Conservation (phyloP, 2,113 vertebrate species). For the Ceyx cyanopectus region DNA sequence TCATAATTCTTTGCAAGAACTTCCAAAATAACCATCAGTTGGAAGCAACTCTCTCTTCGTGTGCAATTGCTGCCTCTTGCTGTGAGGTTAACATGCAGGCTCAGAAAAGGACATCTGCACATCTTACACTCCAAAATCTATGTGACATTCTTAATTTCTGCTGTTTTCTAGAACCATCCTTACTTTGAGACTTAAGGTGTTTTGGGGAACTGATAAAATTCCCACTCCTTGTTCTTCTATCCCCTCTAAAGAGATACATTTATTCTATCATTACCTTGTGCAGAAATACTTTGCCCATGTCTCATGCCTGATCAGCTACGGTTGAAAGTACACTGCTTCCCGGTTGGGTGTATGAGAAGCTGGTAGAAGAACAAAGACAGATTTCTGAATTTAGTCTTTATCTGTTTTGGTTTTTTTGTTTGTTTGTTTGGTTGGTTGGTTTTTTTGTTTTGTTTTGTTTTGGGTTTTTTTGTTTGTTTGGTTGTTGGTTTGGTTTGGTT, state of each 20-base stretch:
- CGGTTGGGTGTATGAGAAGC: neutral
- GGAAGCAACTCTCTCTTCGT: neutral
- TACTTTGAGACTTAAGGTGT: neutral
- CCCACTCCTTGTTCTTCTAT: neutral
- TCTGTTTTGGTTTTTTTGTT: neutral
- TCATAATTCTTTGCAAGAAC: neutral
- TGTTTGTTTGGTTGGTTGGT: neutral
- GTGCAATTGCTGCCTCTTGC: neutral
- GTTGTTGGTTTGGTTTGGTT: too few relatives aligned
- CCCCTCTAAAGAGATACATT: rapidly evolving
- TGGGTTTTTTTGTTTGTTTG: too few relatives aligned
- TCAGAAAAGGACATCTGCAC: neutral
- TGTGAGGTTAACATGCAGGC: rapidly evolving
- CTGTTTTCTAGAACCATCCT: neutral
- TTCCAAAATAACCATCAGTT: neutral
- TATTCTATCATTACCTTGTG: too few relatives aligned
- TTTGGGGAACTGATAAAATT: neutral
- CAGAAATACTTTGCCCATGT: neutral
- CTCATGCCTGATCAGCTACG: neutral
- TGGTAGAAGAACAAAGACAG: neutral
- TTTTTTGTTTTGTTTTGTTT: too few relatives aligned
- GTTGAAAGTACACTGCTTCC: neutral
- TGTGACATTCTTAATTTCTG: neutral
- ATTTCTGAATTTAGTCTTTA: neutral
- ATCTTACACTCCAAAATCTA: neutral